Evolutionary conservation across 2,113 vertebrate species (phyloP), one percentile per base, ranked within the genome.

Genomic region (Dolichotis patagonum): DNA sequence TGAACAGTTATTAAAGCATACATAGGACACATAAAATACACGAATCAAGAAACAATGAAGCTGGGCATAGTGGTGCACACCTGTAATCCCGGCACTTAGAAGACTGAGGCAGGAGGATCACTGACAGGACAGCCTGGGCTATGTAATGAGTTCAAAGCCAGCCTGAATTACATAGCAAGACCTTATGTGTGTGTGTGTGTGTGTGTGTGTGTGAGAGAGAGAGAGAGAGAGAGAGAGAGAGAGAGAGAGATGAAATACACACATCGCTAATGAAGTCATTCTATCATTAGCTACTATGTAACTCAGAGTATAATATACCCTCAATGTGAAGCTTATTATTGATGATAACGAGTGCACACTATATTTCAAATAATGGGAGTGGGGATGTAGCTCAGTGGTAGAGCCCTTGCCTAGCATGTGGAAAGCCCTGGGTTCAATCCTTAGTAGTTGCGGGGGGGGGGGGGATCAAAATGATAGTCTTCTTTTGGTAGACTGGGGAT

Each of bases 21-120:
- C 30, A 69, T 65, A 88, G 78, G 87, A 85, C 8, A 82, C 46
- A 80, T 24, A 95, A 96, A 88, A 85, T 62, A 73, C 0, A 90
- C 69, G 90, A 95, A 65, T 77, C 28, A 90, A 95, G 63, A 93
- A 94, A 91, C 43, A 95, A 77, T 88, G 38, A 71, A 75, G 14
- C 52, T 54, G 52, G 52, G 52, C 52, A 54, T 54, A 14, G 52
- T 54, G 52, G 52, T 54, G 52, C 52, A 54, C 52, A 54, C 52
- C 52, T 54, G 52, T 54, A 54, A 54, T 54, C 52, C 52, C 52
- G 16, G 52, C 52, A 54, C 52, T 16, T 16, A 54, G 52, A 14
- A 54, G 52, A 14, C 52, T 54, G 14, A 54, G 52, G 12, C 52
- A 54, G 52, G 52, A 16, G 52, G 52, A 54, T 54, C 52, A 54